Evolutionary conservation across 2,888 invertebrate genomes (phyloP).

Genomic region (Phengaris arion): DNA sequence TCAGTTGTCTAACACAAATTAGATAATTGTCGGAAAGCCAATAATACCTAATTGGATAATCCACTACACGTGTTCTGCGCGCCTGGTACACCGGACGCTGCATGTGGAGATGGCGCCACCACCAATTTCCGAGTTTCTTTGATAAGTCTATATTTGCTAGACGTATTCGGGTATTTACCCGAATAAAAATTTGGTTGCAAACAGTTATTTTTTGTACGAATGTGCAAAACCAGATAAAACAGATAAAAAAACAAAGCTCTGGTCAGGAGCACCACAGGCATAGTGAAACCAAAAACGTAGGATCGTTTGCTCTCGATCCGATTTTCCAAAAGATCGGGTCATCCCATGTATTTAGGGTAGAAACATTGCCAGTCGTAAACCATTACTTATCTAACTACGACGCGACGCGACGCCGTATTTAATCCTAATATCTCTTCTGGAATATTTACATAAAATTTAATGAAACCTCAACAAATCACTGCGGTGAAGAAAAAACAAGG

Average conservation of each 20-base stretch:
- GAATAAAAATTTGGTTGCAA: not conserved
- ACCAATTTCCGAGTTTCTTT: constrained; percentile 5
- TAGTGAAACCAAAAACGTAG: too few species aligned
- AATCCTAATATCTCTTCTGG: not conserved
- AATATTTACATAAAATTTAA: not conserved
- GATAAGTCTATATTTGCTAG: not conserved
- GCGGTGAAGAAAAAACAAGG: not conserved
- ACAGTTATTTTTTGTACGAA: not conserved
- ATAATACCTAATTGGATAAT: constrained; percentile 3
- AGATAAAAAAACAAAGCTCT: not conserved
- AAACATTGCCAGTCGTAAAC: not conserved
- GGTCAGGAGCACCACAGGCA: too few species aligned
- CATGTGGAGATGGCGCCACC: constrained; percentile 17
- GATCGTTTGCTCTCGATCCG: too few species aligned
- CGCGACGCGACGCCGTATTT: not conserved
- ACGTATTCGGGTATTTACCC: not conserved
- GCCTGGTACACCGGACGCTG: constrained; percentile 23
- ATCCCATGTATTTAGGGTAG: too few species aligned
- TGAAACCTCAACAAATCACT: constrained; percentile 15
- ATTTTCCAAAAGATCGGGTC: too few species aligned
- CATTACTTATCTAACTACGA: not conserved
- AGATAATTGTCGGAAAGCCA: constrained; percentile 16
- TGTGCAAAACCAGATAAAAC: not conserved
- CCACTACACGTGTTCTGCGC: constrained; percentile 19
- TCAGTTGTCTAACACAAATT: constrained; percentile 1